Base-by-base conservation (phyloP, 2,113 vertebrate genomes). In the Microtus richardsoni region DNA sequence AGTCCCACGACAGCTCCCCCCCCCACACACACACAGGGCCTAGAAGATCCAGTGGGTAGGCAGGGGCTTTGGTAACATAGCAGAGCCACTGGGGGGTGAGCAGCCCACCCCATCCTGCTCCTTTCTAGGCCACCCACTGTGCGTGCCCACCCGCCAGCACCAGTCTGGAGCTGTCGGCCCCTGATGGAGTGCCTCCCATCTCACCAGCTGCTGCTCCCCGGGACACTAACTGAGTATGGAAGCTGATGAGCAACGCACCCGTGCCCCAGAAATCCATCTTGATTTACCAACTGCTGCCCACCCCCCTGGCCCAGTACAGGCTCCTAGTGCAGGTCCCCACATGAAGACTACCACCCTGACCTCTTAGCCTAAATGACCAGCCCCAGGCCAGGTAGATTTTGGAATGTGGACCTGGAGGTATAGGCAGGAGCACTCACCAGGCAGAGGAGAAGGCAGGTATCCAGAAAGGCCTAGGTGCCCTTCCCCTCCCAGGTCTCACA, bases 171-270 rank as follows among this genome's bases (percentile, higher is more conserved):
- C 99, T 99, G 99, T 99, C 99, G 99, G 98, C 98, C 98, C 98
- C 99, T 99, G 99, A 99, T 99, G 98, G 99, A 99, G 99, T 99
- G 98, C 99, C 99, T 99, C 99, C 99, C 99, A 99, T 99, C 99
- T 99, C 96, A 98, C 99, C 99, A 99, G 99, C 99, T 99, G 99
- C 99, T 98, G 98, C 99, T 99, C 99, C 99, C 99, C 99, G 94
- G 99, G 99, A 99, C 97, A 98, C 98, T 97, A 97, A 97, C 98
- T 96, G 99, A 98, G 99, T 98, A 97, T 98, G 98, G 99, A 99
- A 99, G 99, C 99, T 99, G 99, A 99, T 99, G 99, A 99, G 99
- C 97, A 96, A 98, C 98, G 98, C 98, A 97, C 98, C 98, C 98
- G 98, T 95, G 99, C 99, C 99, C 99, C 99, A 98, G 98, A 99